A percentile compares a stretch with the other conserved stretches of the same genome.
Conservation (phyloP, 2,113 vertebrate genomes). For the Phrynosoma platyrhinos region DNA sequence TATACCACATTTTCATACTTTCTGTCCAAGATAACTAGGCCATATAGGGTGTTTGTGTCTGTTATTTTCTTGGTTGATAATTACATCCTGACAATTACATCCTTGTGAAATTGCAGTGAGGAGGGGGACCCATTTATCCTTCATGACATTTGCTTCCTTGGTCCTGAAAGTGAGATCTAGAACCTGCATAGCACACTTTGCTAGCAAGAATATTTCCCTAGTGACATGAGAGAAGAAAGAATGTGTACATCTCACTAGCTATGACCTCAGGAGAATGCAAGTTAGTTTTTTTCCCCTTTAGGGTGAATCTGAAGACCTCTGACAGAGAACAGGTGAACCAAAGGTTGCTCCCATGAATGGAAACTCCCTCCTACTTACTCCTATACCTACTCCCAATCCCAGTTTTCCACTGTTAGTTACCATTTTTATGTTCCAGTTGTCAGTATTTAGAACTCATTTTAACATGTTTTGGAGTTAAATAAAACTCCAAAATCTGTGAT, state of each 20-base stretch:
- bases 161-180: background rate
- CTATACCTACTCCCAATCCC: background rate
- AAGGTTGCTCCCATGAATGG: background rate
- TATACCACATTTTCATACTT: background rate
- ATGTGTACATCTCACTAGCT: background rate
- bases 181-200: no score
- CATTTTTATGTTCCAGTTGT: background rate
- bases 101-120: background rate
- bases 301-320: background rate
- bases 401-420: background rate
- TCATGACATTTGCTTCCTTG: background rate
- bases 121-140: background rate
- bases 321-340: no score
- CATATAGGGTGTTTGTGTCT: background rate
- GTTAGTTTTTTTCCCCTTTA: background rate
- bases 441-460: background rate
- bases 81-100: background rate
- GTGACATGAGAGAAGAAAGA: background rate
- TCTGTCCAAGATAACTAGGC: background rate
- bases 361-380: background rate
- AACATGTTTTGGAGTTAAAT: background rate
- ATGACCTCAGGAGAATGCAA: background rate
- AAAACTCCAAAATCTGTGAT: background rate
- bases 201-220: background rate
- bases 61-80: background rate